Conservation (phyloP, 2,113 vertebrate genomes). For the Megalops atlanticus region DNA sequence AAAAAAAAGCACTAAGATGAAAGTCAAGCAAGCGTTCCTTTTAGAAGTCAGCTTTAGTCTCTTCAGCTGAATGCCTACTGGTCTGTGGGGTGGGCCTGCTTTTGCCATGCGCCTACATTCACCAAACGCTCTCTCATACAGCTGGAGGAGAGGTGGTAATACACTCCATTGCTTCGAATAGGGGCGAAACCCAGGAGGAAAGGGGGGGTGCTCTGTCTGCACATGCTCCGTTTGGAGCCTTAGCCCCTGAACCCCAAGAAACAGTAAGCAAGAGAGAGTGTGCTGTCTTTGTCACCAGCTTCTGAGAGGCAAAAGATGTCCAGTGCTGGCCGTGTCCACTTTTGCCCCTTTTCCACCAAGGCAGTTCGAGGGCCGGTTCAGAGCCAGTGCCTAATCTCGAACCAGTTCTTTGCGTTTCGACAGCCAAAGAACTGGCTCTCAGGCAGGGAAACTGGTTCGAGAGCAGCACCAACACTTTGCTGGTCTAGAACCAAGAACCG, state of each 20-base stretch:
- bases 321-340: too few species aligned
- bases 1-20: slow-evolving; percentile 23
- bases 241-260: slow-evolving; percentile 26
- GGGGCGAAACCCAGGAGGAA: slow-evolving; percentile 7
- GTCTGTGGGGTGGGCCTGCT: background rate
- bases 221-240: background rate
- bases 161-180: slow-evolving; percentile 12
- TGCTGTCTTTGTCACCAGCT: slow-evolving; percentile 41
- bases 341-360: too few species aligned
- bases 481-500: too few species aligned
- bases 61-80: background rate
- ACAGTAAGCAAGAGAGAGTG: slow-evolving; percentile 49
- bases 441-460: too few species aligned
- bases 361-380: too few species aligned
- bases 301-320: background rate
- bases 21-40: background rate
- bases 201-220: slow-evolving; percentile 8
- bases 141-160: slow-evolving; percentile 24
- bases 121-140: slow-evolving; percentile 34
- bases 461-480: too few species aligned
- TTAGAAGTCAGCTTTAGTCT: background rate
- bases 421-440: too few species aligned
- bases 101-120: slow-evolving; percentile 12
- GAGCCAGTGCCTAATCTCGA: too few species aligned
- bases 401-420: too few species aligned